Base-by-base conservation (phyloP, 2,113 vertebrate species). In the Syngnathus typhle region DNA sequence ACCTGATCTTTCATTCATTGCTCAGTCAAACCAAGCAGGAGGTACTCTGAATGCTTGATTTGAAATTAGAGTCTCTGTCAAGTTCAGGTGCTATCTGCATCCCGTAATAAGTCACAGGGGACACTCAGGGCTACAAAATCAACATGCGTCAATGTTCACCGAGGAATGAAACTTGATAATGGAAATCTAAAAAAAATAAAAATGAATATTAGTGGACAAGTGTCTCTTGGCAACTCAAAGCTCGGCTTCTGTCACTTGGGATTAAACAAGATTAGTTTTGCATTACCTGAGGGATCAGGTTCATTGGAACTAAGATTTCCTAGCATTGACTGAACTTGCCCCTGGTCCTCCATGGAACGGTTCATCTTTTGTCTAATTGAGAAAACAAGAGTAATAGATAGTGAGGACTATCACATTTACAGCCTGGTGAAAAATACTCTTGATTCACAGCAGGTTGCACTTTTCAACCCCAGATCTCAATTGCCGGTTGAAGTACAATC, bases 1-100 rank as follows among this genome's bases (percentile, higher is more conserved):
- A 82, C 72, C 44, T 72, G 74, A 84, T 86, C 83, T 80, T 58
- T 80, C 80, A 90, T 90, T 89, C 86, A 76, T 47, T 38, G 69
- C 61, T 23, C 66, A 69, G 71, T 60, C 27, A 38, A 77, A 69
- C 63, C 60, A 63, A 58, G 54, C 73, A 46, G 65, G 47, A 74
- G 61, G 63, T 51, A 60, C 69, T 76, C 52, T 62, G 90, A 91
- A 91, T 90, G 62, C 52, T 65, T 89, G 77, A 91, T 89, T 77
- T 80, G 69, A 82, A 84, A 90, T 92, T 89, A 90, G 84, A 76
- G 63, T 69, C 73, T 1, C 67, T 81, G 80, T 85, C 74, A 87
- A 80, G 79, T 75, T 88, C 82, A 88, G 84, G 79, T 84, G 80
- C 81, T 80, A 86, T 82, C 71, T 56, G 36, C 43, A 64, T 74